Conservation (phyloP, 2,888 invertebrate genomes). For the Beris morrisii region DNA sequence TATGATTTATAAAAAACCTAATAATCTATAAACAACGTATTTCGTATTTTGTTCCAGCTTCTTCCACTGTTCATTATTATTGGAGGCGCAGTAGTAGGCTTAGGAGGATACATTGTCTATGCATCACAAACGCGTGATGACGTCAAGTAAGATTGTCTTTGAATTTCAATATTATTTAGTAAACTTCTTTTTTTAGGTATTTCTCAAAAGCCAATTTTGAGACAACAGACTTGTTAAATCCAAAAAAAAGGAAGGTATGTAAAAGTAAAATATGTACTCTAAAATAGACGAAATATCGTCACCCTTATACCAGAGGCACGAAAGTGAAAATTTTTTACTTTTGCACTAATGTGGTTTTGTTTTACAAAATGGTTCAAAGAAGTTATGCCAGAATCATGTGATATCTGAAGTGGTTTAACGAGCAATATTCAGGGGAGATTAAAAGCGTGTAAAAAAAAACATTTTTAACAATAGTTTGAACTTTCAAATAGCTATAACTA, state of each 20-base stretch:
- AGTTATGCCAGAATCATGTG: no score
- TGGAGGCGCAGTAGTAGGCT: conserved; percentile 41
- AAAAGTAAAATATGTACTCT: not conserved
- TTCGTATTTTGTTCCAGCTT: conserved; percentile 11
- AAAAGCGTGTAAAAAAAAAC: no score
- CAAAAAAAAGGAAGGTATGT: conserved; percentile 55
- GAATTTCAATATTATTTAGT: not conserved
- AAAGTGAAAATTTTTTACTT: no score
- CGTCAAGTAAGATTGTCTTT: conserved; percentile 48
- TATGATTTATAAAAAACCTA: no score
- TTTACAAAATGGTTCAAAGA: no score
- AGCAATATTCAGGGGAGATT: no score
- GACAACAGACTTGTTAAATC: conserved; percentile 53
- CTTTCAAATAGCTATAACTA: not conserved
- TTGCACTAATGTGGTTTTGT: no score
- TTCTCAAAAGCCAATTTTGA: conserved; percentile 37
- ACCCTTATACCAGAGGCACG: no score
- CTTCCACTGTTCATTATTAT: conserved; percentile 42
- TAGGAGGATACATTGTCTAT: conserved; percentile 44
- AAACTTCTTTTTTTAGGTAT: conserved; percentile 11
- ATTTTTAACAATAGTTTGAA: not conserved
- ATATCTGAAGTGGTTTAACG: no score
- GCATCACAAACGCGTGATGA: conserved; percentile 49
- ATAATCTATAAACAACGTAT: no score
- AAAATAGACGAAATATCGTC: no score